Conservation (phyloP, 1,140 invertebrate genomes). For the Drosophila quadrilineata region DNA sequence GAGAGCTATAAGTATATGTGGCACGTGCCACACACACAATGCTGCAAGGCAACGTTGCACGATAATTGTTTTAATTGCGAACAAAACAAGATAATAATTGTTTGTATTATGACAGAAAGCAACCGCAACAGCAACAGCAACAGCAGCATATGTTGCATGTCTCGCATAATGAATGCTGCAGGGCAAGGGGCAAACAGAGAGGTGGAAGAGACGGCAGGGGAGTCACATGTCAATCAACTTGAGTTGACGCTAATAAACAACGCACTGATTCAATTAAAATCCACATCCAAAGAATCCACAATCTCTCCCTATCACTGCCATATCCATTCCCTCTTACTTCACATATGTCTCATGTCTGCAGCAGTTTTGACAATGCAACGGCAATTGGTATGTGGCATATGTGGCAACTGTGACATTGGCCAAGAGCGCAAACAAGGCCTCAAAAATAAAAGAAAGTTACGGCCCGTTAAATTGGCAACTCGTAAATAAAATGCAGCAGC, state of each 20-base stretch:
- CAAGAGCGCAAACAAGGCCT: constrained; percentile 52
- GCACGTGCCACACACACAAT: constrained; percentile 11
- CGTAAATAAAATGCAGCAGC: constrained; percentile 62
- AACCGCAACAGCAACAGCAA: too few relatives aligned
- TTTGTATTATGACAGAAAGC: constrained; percentile 26
- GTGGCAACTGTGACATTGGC: constrained; percentile 30
- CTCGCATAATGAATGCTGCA: background rate
- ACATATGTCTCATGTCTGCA: background rate
- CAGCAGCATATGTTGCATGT: constrained; percentile 20
- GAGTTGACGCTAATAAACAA: constrained; percentile 36
- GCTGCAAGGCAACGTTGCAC: constrained; percentile 2
- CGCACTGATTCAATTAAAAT: constrained; percentile 57
- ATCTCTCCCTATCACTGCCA: too few relatives aligned
- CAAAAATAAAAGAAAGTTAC: constrained; percentile 29
- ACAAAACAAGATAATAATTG: constrained; percentile 58
- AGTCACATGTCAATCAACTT: background rate
- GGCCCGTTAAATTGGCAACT: constrained; percentile 52
- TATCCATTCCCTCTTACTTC: background rate
- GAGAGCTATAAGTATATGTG: background rate
- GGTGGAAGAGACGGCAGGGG: too few relatives aligned
- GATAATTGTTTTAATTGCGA: constrained; percentile 61
- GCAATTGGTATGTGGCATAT: background rate
- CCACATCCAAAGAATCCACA: constrained; percentile 28
- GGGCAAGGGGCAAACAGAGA: background rate
- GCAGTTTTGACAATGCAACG: constrained; percentile 27